phyloP scores from a whole-genome alignment of 2,888 invertebrate species.

The Hirtodrosophila confusa region DNA sequence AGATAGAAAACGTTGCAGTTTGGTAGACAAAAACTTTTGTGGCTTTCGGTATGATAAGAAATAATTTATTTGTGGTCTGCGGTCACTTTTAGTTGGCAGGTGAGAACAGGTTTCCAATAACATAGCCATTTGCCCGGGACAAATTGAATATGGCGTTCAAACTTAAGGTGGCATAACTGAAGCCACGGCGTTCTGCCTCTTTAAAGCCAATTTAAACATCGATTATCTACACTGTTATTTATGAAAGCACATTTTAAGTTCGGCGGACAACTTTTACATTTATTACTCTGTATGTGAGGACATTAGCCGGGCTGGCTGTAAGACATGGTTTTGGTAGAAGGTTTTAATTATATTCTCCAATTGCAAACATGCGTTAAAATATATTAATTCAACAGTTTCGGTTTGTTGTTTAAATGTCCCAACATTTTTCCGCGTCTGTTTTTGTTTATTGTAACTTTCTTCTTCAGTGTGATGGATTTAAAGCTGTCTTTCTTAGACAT shows the following conservation, averaged over 20 bases:
- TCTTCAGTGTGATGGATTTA: slow-evolving; percentile 34
- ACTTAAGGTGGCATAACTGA: slow-evolving; percentile 26
- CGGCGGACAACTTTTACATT: no score
- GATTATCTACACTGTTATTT: slow-evolving; percentile 2
- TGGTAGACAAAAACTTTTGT: slow-evolving; percentile 63
- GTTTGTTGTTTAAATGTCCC: no score
- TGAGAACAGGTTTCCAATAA: slow-evolving; percentile 34
- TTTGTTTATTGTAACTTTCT: no score
- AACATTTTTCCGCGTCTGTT: no score
- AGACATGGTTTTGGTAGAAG: no score
- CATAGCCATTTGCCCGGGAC: slow-evolving; percentile 37
- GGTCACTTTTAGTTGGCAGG: slow-evolving; percentile 37
- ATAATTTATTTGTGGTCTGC: slow-evolving; percentile 75
- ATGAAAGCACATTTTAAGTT: not conserved
- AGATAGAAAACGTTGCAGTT: slow-evolving; percentile 65
- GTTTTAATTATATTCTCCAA: no score
- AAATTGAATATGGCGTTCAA: slow-evolving; percentile 23
- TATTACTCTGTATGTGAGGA: no score
- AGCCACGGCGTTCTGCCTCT: slow-evolving; percentile 4
- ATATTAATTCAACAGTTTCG: no score
- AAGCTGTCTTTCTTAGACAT: slow-evolving; percentile 26
- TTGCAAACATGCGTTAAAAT: no score
- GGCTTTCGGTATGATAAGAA: slow-evolving; percentile 71
- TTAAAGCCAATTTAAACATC: not conserved
- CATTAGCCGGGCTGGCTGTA: no score